These are phyloP conservation scores for Osmerus mordax DNA, from an alignment of 2,113 vertebrate genomes.

Conservation along the genomic window DNA sequence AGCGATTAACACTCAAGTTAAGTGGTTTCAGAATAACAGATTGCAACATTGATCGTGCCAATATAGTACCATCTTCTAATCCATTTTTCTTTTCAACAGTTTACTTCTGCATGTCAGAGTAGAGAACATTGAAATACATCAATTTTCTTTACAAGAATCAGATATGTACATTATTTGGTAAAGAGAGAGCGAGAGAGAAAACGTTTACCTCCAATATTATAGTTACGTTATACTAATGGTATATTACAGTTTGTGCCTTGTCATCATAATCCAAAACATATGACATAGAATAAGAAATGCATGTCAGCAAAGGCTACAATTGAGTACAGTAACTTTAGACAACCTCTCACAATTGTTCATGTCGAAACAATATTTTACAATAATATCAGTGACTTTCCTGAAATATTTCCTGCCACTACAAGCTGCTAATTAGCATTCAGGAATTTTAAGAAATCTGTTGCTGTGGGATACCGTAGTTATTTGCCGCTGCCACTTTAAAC, in stretches of 20 bases:
- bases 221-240: neutral
- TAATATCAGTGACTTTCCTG: slow-evolving; percentile 9
- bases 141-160: slow-evolving; percentile 19
- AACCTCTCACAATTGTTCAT: slow-evolving; percentile 51
- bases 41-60: too few species aligned
- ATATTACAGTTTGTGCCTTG: neutral
- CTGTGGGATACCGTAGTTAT: neutral
- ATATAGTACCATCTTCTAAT: neutral
- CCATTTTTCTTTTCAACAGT: slow-evolving; percentile 3
- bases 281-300: neutral
- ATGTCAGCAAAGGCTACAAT: slow-evolving; percentile 1
- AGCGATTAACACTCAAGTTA: too few species aligned
- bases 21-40: too few species aligned
- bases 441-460: neutral
- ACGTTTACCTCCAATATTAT: neutral
- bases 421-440: slow-evolving; percentile 3
- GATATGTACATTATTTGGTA: slow-evolving; percentile 3
- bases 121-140: slow-evolving; percentile 16
- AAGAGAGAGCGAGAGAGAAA: neutral
- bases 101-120: slow-evolving; percentile 11
- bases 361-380: slow-evolving; percentile 13
- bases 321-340: neutral
- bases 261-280: too few species aligned
- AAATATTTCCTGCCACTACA: slow-evolving; percentile 6
- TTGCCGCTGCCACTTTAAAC: neutral